These are phyloP conservation scores for Leptonema lineaticorne DNA, from an alignment of 1,140 invertebrate species.

Conservation along the genomic window DNA sequence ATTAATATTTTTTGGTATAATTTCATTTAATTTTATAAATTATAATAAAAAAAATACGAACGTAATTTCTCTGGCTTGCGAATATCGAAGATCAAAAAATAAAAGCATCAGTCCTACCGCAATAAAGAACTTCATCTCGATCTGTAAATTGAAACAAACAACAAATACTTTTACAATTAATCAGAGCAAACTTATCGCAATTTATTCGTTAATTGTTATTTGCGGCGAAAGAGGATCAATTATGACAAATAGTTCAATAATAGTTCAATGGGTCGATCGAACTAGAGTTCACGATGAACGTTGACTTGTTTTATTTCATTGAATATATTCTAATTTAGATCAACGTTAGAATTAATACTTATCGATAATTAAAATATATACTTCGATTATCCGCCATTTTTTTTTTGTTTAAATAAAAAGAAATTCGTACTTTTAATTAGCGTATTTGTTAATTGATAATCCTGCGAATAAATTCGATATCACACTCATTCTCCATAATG, in stretches of 20 bases:
- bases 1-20: neutral
- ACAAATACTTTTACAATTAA: neutral
- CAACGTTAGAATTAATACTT: no score
- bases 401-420: no score
- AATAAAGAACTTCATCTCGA: neutral
- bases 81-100: neutral
- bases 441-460: no score
- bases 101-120: neutral
- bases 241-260: neutral
- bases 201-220: neutral
- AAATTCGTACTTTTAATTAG: no score
- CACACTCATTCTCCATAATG: no score
- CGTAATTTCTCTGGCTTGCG: slow-evolving; percentile 1
- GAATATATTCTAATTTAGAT: no score
- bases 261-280: neutral
- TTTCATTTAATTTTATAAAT: neutral
- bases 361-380: no score
- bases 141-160: neutral
- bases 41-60: neutral
- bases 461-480: no score
- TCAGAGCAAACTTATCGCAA: neutral
- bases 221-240: neutral
- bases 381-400: no score
- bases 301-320: neutral
- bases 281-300: neutral